Evolutionary conservation across 2,888 invertebrate species (phyloP).

Genomic region (Agrotis segetum): DNA sequence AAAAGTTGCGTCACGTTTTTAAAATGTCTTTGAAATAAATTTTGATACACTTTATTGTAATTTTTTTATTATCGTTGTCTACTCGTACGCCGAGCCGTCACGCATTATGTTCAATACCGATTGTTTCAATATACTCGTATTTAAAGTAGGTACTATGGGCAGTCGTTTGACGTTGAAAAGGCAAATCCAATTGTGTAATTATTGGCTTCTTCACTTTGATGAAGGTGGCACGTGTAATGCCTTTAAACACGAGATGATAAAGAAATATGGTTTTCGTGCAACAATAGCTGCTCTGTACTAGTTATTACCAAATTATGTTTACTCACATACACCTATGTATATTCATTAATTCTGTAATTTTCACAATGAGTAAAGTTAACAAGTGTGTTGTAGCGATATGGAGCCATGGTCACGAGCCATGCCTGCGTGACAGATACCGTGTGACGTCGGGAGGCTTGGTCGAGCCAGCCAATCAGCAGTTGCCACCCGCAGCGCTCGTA

Average conservation of each 20-base stretch:
- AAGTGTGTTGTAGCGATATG: constrained; percentile 53
- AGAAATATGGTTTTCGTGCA: constrained; percentile 37
- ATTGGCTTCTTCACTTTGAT: constrained; percentile 19
- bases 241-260: constrained; percentile 22
- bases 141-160: no score
- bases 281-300: constrained; percentile 34
- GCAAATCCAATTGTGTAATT: constrained; percentile 26
- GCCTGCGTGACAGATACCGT: constrained; percentile 70
- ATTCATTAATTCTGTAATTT: constrained; percentile 31
- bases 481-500: constrained; percentile 61
- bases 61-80: neutral
- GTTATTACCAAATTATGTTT: no score
- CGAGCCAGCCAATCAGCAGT: constrained; percentile 69
- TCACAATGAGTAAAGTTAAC: constrained; percentile 57
- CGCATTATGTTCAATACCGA: neutral
- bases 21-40: neutral
- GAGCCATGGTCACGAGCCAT: constrained; percentile 72
- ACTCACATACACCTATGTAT: neutral
- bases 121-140: constrained; percentile 7
- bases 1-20: constrained; percentile 4
- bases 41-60: neutral
- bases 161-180: constrained; percentile 20
- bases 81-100: neutral
- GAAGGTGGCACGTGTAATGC: constrained; percentile 21
- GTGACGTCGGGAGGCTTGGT: constrained; percentile 85